Conservation (phyloP, 1,140 invertebrate species). For the Tribolium madens region DNA sequence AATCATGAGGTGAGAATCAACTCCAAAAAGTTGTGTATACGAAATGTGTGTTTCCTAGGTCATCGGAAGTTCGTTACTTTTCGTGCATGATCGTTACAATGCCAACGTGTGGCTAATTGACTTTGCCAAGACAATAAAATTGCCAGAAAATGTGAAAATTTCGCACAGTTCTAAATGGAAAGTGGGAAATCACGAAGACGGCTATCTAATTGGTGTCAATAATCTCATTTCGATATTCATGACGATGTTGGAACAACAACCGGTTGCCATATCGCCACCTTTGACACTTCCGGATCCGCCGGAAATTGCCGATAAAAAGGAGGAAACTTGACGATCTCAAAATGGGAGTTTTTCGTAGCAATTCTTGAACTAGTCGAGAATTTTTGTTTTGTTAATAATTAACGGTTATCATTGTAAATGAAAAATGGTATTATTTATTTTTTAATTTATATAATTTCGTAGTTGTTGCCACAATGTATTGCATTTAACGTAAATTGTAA, state of each 20-base stretch:
- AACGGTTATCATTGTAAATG: slow-evolving; percentile 37
- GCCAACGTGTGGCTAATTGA: slow-evolving; percentile 98
- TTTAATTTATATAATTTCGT: slow-evolving; percentile 33
- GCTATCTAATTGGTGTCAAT: slow-evolving; percentile 94
- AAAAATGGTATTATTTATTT: slow-evolving; percentile 43
- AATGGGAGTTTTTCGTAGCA: not conserved
- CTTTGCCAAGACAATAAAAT: slow-evolving; percentile 93
- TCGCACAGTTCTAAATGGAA: slow-evolving; percentile 89
- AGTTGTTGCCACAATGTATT: slow-evolving; percentile 31
- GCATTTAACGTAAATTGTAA: slow-evolving; percentile 11
- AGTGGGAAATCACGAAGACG: slow-evolving; percentile 98
- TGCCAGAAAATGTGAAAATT: slow-evolving; percentile 82
- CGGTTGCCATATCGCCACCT: slow-evolving; percentile 60
- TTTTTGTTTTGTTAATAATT: slow-evolving; percentile 37
- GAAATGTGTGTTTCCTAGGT: slow-evolving; percentile 69
- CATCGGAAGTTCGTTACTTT: slow-evolving; percentile 96
- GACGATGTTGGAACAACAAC: slow-evolving; percentile 67
- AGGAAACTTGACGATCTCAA: slow-evolving; percentile 35
- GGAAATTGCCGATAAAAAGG: slow-evolving; percentile 41
- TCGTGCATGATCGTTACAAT: slow-evolving; percentile 91
- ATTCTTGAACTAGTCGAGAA: slow-evolving; percentile 37
- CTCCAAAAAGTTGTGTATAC: not conserved
- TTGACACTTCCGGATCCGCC: slow-evolving; percentile 55
- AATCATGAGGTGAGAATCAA: slow-evolving; percentile 80
- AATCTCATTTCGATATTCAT: slow-evolving; percentile 92